Percentiles rank a stretch among this genome's conserved stretches.
Evolutionary conservation across 2,888 invertebrate species (phyloP).

Genomic region (Hipparchia semele): DNA sequence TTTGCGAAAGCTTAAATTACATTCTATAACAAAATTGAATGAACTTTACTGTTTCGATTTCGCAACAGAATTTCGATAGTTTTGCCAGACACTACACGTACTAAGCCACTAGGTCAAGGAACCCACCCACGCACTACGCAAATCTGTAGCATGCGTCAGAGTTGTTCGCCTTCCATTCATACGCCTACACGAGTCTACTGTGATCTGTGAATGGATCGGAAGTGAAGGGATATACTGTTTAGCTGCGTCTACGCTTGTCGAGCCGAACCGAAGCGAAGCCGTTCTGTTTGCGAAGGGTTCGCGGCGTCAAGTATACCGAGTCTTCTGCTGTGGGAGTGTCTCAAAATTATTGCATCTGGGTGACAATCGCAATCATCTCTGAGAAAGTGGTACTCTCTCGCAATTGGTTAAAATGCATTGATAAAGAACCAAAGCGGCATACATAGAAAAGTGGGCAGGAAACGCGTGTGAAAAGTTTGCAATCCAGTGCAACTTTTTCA

Average conservation of each 20-base stretch:
- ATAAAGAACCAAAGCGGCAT: no score
- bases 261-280: not conserved
- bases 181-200: slow-evolving; percentile 30
- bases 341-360: no score
- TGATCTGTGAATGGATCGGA: slow-evolving; percentile 28
- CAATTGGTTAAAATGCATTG: no score
- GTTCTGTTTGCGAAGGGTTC: no score
- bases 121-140: slow-evolving; percentile 41
- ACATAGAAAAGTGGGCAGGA: no score
- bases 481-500: no score
- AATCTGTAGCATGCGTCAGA: slow-evolving; percentile 39
- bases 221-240: slow-evolving; percentile 19
- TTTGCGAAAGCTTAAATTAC: no score
- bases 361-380: no score
- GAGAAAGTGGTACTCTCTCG: no score
- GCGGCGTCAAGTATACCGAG: no score
- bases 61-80: not conserved
- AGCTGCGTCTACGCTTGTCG: not conserved
- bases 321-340: no score
- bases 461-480: no score
- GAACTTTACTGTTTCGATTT: not conserved
- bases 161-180: slow-evolving; percentile 39
- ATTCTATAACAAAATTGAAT: not conserved
- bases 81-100: not conserved
- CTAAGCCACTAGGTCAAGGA: slow-evolving; percentile 40